Evolutionary conservation across 1,140 invertebrate species (phyloP), one percentile per base, ranked within the genome.

Genomic region (Battus philenor): DNA sequence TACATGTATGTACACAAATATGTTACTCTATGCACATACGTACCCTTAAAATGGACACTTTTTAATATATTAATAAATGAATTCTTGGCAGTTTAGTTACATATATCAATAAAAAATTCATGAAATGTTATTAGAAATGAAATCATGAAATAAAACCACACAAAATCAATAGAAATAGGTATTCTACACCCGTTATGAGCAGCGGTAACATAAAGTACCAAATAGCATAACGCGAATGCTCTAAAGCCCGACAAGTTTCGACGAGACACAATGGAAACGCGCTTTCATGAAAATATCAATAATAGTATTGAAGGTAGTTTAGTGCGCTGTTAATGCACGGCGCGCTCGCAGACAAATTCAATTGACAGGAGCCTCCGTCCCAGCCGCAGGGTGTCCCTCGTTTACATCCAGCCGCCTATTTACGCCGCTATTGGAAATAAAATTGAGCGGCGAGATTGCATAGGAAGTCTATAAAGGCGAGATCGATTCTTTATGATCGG

Each of bases 301-400:
- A 68, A 68, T 68, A 66, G 60, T 65, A 63, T 67, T 66, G 41
- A 71, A 70, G 50, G 46, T 66, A 78, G 73, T 76, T 80, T 80
- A 78, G 62, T 72, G 50, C 63, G 68, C 66, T 69, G 74, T 80
- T 80, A 79, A 78, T 69, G 58, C 60, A 53, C 62, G 61, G 58
- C 66, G 73, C 68, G 76, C 68, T 73, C 67, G 80, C 76, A 81
- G 78, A 85, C 80, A 85, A 85, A 85, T 79, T 82, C 75, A 84
- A 82, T 82, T 80, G 76, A 71, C 80, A 74, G 59, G 47, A 70
- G 69, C 66, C 68, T 72, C 68, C 70, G 54, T 39, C 60, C 50
- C 45, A 64, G 73, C 66, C 60, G 64, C 68, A 45, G 69, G 68
- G 72, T 59, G 63, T 63, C 62, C 58, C 62, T 66, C 74, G 60